A percentile compares a stretch with the other conserved stretches of the same genome.
Conservation (phyloP, 2,797 vertebrate species). For the Rhinophrynus dorsalis region DNA sequence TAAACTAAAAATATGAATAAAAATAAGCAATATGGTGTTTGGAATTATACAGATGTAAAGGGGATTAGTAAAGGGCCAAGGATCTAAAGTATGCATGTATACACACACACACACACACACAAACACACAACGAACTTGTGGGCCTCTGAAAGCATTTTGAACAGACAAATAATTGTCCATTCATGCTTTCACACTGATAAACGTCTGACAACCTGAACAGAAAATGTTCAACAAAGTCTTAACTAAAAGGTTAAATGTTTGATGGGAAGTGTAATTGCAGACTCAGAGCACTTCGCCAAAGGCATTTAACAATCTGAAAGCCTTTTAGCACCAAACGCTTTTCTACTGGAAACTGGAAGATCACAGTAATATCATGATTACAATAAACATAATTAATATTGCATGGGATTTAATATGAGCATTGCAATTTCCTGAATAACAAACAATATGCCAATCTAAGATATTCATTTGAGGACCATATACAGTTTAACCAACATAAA, state of each 20-base stretch:
- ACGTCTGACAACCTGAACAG: no score
- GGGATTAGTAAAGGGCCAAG: no score
- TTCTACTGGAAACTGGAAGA: constrained; percentile 35
- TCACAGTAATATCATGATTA: constrained; percentile 42
- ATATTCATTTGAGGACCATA: constrained; percentile 14
- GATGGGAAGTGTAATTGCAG: constrained; percentile 36
- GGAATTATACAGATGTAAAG: no score
- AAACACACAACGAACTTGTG: no score
- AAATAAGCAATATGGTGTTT: no score
- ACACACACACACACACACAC: no score
- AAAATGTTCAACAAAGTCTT: constrained; percentile 18
- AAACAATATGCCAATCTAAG: constrained; percentile 29
- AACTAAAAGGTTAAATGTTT: constrained; percentile 33
- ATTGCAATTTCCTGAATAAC: constrained; percentile 46
- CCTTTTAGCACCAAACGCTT: constrained; percentile 40
- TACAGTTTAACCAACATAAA: constrained; percentile 32
- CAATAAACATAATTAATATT: constrained; percentile 50
- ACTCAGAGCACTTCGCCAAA: constrained; percentile 21
- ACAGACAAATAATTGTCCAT: no score
- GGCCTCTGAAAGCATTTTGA: no score
- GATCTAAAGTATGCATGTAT: no score
- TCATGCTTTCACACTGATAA: no score
- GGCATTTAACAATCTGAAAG: constrained; percentile 44
- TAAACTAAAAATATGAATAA: no score
- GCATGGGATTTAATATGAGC: constrained; percentile 46